Evolutionary conservation across 2,888 invertebrate species (phyloP).

Genomic region (Odontomyia ornata): DNA sequence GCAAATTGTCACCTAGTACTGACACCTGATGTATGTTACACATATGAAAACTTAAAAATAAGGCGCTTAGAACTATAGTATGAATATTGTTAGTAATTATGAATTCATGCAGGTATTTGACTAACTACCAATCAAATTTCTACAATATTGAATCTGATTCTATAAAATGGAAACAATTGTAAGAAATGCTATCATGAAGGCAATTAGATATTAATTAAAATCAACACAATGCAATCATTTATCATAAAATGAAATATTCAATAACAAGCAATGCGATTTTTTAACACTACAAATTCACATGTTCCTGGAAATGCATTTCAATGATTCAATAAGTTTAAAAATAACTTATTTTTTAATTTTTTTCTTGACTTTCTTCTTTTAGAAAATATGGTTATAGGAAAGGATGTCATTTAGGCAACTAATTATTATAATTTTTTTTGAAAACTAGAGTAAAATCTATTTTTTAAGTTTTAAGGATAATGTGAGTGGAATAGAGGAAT

Average conservation of each 20-base stretch:
- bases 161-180: background rate
- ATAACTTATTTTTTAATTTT: background rate
- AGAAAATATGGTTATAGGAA: no score
- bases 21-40: no score
- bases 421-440: background rate
- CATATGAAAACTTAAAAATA: no score
- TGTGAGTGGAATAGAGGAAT: no score
- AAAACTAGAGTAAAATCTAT: background rate
- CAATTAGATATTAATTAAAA: background rate
- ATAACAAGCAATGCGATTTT: conserved; percentile 7
- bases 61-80: no score
- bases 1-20: no score
- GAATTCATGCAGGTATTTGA: no score
- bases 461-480: background rate
- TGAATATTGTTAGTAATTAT: no score
- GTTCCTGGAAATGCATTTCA: conserved; percentile 41
- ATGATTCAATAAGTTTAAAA: background rate
- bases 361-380: background rate
- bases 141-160: no score
- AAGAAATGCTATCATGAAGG: background rate
- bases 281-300: conserved; percentile 29
- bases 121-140: no score
- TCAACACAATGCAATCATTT: background rate
- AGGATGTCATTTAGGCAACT: no score
- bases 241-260: no score